These are phyloP conservation scores for Mus musculus DNA, from an alignment of 2,113 vertebrate species.

Conservation along the genomic window DNA sequence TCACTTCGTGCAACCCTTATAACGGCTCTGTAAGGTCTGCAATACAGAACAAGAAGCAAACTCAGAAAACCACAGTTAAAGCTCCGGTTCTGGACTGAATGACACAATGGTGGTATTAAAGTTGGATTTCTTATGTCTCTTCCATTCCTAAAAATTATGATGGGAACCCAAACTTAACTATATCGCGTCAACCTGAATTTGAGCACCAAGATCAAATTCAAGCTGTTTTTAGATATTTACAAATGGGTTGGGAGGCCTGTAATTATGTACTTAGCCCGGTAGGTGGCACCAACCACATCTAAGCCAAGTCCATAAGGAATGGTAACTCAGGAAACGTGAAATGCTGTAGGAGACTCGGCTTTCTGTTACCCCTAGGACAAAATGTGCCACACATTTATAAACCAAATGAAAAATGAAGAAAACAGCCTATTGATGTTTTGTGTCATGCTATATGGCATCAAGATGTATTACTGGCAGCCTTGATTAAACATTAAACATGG, in stretches of 20 bases:
- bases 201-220: too few species aligned
- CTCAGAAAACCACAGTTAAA: conserved; percentile 47
- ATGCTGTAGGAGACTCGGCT: neutral
- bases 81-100: neutral
- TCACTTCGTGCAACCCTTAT: conserved; percentile 8
- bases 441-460: conserved; percentile 15
- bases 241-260: conserved; percentile 33
- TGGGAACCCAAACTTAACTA: conserved; percentile 23
- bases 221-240: conserved; percentile 3
- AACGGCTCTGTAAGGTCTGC: neutral
- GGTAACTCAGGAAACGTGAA: conserved; percentile 49
- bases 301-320: conserved; percentile 49
- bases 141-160: conserved; percentile 2
- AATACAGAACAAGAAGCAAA: conserved; percentile 35
- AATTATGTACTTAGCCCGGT: conserved; percentile 61
- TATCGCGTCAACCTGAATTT: neutral
- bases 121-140: conserved; percentile 5
- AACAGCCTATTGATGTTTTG: conserved; percentile 41
- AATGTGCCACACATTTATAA: conserved; percentile 49
- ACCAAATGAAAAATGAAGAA: neutral
- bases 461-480: conserved; percentile 49
- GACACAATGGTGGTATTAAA: conserved; percentile 6
- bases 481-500: conserved; percentile 54
- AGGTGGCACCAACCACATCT: conserved; percentile 78
- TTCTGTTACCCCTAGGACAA: conserved; percentile 54